A percentile compares a stretch with the other conserved stretches of the same genome.
Conservation (phyloP, 1,140 invertebrate species). For the Pogonognathellus flavescens region DNA sequence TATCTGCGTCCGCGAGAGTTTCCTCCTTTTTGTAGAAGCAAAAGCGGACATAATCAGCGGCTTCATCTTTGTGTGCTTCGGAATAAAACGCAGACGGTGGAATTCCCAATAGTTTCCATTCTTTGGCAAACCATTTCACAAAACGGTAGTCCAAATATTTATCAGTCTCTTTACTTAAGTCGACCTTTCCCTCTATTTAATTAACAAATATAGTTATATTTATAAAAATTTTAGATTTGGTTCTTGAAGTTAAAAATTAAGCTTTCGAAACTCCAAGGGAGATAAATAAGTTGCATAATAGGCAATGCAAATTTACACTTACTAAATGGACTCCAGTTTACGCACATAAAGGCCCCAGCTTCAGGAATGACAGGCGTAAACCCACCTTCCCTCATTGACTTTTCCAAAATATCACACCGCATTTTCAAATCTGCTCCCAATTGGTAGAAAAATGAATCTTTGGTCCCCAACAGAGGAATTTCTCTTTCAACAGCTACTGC, state of each 20-base stretch:
- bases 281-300: neutral
- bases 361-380: constrained; percentile 95
- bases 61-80: constrained; percentile 83
- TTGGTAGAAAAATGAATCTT: constrained; percentile 89
- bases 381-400: constrained; percentile 82
- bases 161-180: constrained; percentile 78
- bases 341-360: constrained; percentile 97
- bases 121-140: constrained; percentile 94
- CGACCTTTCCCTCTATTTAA: constrained; percentile 82
- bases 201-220: constrained; percentile 95
- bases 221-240: too few species aligned
- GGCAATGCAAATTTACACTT: neutral
- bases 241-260: too few species aligned
- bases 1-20: constrained; percentile 42
- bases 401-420: constrained; percentile 89
- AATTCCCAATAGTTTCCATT: constrained; percentile 92
- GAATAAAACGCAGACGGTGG: constrained; percentile 95
- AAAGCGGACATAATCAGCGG: constrained; percentile 86
- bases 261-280: too few species aligned
- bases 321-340: constrained; percentile 86
- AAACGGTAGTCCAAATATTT: constrained; percentile 89
- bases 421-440: constrained; percentile 82
- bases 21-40: constrained; percentile 74
- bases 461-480: constrained; percentile 77
- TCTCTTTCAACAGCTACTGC: constrained; percentile 92